Conservation (phyloP, 2,888 invertebrate genomes). For the Microctonus aethiopoides region DNA sequence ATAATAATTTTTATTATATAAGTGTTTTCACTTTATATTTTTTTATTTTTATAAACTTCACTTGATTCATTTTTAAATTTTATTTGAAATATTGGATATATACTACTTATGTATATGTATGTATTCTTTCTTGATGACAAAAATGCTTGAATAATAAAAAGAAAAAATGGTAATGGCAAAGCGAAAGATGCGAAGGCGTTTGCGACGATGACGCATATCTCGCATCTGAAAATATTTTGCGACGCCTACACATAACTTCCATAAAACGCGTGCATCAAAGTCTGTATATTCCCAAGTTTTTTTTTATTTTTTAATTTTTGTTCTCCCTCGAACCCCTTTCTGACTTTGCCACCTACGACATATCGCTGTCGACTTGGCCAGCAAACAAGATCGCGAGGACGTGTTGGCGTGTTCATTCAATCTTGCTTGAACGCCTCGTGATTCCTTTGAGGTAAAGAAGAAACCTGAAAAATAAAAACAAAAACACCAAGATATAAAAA, state of each 20-base stretch:
- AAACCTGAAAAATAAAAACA: too few relatives aligned
- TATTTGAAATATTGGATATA: too few relatives aligned
- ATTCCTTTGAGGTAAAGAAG: background rate
- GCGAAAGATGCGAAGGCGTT: slow-evolving; percentile 4
- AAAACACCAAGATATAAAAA: too few relatives aligned
- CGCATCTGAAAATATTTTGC: background rate
- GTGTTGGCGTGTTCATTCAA: slow-evolving; percentile 26
- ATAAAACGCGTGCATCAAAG: slow-evolving; percentile 9
- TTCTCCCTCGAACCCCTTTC: background rate
- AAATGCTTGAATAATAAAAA: background rate
- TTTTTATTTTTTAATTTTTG: too few relatives aligned
- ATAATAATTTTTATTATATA: too few relatives aligned
- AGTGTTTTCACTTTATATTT: too few relatives aligned
- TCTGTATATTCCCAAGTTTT: slow-evolving; percentile 19
- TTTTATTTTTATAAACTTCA: too few relatives aligned
- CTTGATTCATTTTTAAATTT: too few relatives aligned
- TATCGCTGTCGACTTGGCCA: background rate
- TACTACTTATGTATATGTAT: too few relatives aligned
- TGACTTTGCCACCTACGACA: slow-evolving; percentile 12
- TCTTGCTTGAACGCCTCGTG: slow-evolving; percentile 8
- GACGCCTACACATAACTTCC: slow-evolving; percentile 7
- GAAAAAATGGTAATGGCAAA: background rate
- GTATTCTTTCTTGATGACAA: background rate
- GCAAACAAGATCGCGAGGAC: slow-evolving; percentile 27
- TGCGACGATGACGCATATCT: slow-evolving; percentile 19